Conservation (phyloP, 2,888 invertebrate species). For the Dynastes grantii region DNA sequence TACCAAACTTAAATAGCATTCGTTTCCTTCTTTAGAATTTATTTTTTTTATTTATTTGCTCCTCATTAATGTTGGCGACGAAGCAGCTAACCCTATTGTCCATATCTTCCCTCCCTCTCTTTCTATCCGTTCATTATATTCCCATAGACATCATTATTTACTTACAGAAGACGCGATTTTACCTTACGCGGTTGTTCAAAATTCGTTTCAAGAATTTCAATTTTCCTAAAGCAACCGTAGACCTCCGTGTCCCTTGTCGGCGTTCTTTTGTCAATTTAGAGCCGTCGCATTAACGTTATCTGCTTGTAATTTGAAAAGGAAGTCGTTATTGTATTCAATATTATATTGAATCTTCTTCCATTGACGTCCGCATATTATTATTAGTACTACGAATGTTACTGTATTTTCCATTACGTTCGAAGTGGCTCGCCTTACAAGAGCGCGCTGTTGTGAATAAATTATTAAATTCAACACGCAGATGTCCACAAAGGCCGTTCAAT, state of each 20-base stretch:
- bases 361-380: slow-evolving; percentile 9
- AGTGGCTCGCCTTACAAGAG: slow-evolving; percentile 5
- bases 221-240: not conserved
- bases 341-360: slow-evolving; percentile 36
- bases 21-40: no score
- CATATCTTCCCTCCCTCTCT: not conserved
- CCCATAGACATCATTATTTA: slow-evolving; percentile 8
- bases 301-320: slow-evolving; percentile 47
- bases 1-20: no score
- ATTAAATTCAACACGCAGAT: slow-evolving; percentile 37
- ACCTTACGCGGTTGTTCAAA: not conserved
- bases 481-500: slow-evolving; percentile 8
- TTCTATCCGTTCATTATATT: not conserved
- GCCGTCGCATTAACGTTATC: slow-evolving; percentile 28
- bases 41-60: not conserved
- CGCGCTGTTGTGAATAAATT: slow-evolving; percentile 39
- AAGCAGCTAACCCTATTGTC: no score
- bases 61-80: no score
- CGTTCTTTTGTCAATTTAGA: slow-evolving; percentile 25
- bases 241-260: not conserved
- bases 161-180: slow-evolving; percentile 25
- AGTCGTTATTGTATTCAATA: slow-evolving; percentile 50
- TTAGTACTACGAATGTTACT: not conserved
- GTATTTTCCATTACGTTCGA: slow-evolving; percentile 21
- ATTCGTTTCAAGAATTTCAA: slow-evolving; percentile 37